Evolutionary conservation across 53 echinoderm and acorn worm genomes (phyloP).

Genomic region (Astropecten irregularis): DNA sequence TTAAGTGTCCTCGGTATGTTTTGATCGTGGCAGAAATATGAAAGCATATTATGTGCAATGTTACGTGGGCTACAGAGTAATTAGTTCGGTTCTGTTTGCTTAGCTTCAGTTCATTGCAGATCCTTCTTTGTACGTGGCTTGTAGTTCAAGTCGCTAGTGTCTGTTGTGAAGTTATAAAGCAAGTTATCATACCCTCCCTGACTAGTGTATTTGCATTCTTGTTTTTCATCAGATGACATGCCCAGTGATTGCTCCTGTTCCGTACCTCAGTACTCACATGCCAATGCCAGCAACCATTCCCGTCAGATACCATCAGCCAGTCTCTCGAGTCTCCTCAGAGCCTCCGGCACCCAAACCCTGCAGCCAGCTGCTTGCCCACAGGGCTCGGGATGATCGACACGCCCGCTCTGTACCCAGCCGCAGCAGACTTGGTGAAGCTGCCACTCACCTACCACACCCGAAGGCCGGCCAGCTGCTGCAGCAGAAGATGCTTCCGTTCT

Average conservation of each 20-base stretch:
- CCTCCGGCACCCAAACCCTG: slow-evolving; percentile 6
- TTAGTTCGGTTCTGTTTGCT: too few species aligned
- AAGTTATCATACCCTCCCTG: too few species aligned
- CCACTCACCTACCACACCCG: neutral
- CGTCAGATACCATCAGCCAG: slow-evolving; percentile 11
- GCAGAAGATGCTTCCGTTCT: slow-evolving; percentile 41
- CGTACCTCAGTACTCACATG: neutral
- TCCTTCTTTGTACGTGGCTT: too few species aligned
- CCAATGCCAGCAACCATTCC: neutral
- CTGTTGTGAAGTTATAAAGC: too few species aligned
- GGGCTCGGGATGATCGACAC: slow-evolving; percentile 50
- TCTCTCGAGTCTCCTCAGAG: slow-evolving; percentile 8
- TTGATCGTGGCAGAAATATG: too few species aligned
- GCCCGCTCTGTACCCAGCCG: slow-evolving; percentile 45
- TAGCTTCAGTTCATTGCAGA: too few species aligned
- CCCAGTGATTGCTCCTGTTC: slow-evolving; percentile 25
- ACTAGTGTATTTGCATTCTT: too few species aligned
- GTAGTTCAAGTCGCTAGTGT: too few species aligned
- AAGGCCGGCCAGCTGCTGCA: neutral
- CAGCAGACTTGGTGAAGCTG: neutral
- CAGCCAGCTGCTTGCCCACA: neutral
- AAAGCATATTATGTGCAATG: too few species aligned
- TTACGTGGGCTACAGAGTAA: too few species aligned
- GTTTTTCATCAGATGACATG: slow-evolving; percentile 9
- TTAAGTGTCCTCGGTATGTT: too few species aligned